Percentiles rank a stretch among this genome's conserved stretches.
Evolutionary conservation across 2,797 vertebrate species (phyloP).

Genomic region (Manis pentadactyla): DNA sequence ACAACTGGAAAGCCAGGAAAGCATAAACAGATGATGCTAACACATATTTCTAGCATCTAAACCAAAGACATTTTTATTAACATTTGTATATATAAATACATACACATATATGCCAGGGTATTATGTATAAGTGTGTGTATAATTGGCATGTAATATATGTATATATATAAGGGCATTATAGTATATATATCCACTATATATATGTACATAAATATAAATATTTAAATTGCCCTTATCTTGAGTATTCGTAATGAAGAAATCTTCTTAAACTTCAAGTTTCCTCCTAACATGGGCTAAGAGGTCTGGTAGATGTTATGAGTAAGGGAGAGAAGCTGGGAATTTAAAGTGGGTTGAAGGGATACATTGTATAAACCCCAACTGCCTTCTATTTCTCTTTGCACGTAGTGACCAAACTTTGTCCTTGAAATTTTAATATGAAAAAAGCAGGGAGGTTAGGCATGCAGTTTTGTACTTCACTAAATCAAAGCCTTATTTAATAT

Average conservation of each 20-base stretch:
- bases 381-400: not conserved
- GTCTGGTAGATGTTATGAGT: not conserved
- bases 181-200: too few species aligned
- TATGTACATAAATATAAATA: not conserved
- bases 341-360: not conserved
- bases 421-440: not conserved
- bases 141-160: not conserved
- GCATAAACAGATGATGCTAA: not conserved
- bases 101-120: not conserved
- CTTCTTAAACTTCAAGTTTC: not conserved
- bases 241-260: not conserved
- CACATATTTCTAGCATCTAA: not conserved
- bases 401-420: not conserved
- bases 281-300: not conserved
- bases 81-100: not conserved
- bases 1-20: not conserved
- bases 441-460: not conserved
- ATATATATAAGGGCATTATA: not conserved
- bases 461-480: not conserved
- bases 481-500: not conserved
- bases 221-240: not conserved
- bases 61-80: not conserved
- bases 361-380: accelerated
- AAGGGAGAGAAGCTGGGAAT: not conserved
- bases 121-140: not conserved